Evolutionary conservation across 2,113 vertebrate genomes (phyloP).

Genomic region (Typhlomys cinereus): DNA sequence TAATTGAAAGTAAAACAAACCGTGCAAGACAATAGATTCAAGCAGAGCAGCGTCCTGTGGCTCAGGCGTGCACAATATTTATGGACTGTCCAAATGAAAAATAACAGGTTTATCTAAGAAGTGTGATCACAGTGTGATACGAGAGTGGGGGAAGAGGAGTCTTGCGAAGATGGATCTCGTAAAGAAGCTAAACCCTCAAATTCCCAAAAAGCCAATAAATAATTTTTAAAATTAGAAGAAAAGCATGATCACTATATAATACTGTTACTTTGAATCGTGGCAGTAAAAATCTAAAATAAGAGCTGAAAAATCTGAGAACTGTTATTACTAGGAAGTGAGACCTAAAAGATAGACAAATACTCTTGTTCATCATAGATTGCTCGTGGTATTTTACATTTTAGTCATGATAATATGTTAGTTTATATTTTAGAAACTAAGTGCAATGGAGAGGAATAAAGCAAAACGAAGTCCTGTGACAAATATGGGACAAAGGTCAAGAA

Average conservation of each 20-base stretch:
- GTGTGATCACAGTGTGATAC: not conserved
- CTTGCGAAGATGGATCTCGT: not conserved
- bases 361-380: not conserved
- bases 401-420: not conserved
- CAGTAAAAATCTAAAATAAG: not conserved
- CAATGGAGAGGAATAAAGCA: not conserved
- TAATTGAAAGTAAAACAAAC: no score
- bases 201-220: not conserved
- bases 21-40: not conserved
- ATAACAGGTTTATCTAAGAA: not conserved
- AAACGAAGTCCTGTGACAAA: not conserved
- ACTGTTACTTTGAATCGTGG: not conserved
- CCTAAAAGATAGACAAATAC: not conserved
- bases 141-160: no score
- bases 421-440: constrained; percentile 13
- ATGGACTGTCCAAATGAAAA: not conserved
- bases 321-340: not conserved
- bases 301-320: no score
- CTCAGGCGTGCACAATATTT: not conserved
- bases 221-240: not conserved
- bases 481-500: not conserved
- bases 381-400: not conserved
- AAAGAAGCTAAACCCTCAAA: not conserved
- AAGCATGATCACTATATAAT: not conserved
- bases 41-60: not conserved